These are phyloP conservation scores for Micromesistius poutassou DNA, from an alignment of 2,797 vertebrate genomes.

Conservation along the genomic window DNA sequence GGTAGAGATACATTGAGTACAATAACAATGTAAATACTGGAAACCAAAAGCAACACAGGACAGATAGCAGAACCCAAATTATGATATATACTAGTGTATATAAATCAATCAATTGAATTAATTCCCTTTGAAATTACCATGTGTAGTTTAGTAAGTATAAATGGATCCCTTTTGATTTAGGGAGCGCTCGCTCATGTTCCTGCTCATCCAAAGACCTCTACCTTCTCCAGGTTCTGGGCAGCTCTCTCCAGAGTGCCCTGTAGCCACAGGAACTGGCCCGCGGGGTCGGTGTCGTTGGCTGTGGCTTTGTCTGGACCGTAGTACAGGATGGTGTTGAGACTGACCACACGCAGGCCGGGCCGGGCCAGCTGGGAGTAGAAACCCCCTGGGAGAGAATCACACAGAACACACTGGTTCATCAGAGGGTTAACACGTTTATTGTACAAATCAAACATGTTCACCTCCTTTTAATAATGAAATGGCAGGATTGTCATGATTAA, in stretches of 20 bases:
- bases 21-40: not conserved
- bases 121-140: not conserved
- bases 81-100: not conserved
- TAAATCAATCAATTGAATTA: not conserved
- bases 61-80: no score
- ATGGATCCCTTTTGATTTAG: not conserved
- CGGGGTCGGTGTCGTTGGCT: slow-evolving; percentile 84
- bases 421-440: no score
- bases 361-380: slow-evolving; percentile 87
- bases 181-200: not conserved
- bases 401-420: not conserved
- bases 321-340: slow-evolving; percentile 94
- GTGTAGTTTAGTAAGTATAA: not conserved
- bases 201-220: slow-evolving; percentile 7
- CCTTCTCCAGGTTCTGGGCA: slow-evolving; percentile 51
- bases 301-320: slow-evolving; percentile 83
- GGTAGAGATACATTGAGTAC: not conserved
- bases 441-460: no score
- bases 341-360: slow-evolving; percentile 81
- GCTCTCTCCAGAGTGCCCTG: slow-evolving; percentile 73
- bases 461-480: no score
- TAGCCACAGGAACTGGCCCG: slow-evolving; percentile 87
- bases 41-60: not conserved
- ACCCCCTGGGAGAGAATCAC: slow-evolving; percentile 73
- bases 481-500: no score